A percentile compares a stretch with the other conserved stretches of the same genome.
These are phyloP conservation scores for Aethes cnicana DNA, from an alignment of 2,888 invertebrate genomes.

Conservation along the genomic window DNA sequence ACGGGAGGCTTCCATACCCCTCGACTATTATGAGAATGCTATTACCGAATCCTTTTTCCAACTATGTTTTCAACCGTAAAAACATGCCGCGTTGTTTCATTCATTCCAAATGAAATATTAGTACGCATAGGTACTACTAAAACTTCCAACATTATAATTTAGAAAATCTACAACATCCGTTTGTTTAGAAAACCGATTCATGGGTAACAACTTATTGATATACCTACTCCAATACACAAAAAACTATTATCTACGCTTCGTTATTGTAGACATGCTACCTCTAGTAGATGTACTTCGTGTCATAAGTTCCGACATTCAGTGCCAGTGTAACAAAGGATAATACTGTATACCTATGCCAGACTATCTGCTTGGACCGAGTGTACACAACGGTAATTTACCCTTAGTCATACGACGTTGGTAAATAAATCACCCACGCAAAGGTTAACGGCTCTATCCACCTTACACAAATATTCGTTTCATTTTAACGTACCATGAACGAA, in stretches of 20 bases:
- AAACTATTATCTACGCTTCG: no score
- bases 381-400: constrained; percentile 9
- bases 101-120: no score
- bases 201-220: no score
- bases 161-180: no score
- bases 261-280: neutral
- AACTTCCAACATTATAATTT: no score
- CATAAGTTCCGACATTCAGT: constrained; percentile 8
- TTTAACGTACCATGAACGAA: neutral
- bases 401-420: constrained; percentile 6
- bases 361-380: constrained; percentile 4
- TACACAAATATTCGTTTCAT: neutral
- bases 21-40: neutral
- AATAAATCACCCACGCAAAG: constrained; percentile 3
- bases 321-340: constrained; percentile 17
- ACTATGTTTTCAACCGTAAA: no score
- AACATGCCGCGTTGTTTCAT: no score
- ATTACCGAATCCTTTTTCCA: no score
- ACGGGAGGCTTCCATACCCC: neutral
- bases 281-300: neutral
- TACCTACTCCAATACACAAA: no score
- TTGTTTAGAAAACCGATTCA: no score
- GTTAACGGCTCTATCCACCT: neutral
- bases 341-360: neutral
- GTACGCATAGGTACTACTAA: no score